Conservation (phyloP, 2,888 invertebrate genomes). For the Eupeodes luniger region DNA sequence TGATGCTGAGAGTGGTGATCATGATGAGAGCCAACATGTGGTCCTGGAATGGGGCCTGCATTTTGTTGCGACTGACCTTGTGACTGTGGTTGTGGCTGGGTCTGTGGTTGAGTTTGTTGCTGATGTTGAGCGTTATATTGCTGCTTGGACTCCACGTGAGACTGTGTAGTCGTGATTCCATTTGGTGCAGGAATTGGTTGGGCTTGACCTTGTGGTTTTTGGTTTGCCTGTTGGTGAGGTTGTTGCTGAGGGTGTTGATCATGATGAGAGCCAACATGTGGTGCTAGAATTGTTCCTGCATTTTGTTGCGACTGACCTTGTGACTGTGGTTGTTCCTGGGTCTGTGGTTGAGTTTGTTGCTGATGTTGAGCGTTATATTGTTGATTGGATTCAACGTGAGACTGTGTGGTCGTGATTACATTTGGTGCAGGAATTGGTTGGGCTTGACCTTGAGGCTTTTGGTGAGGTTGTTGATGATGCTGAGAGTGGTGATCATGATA, state of each 20-base stretch:
- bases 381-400: background rate
- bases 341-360: too few relatives aligned
- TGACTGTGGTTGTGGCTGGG: background rate
- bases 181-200: slow-evolving; percentile 29
- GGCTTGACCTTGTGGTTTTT: background rate
- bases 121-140: background rate
- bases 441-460: background rate
- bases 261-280: background rate
- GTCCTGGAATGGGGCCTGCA: background rate
- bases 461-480: background rate
- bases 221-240: slow-evolving; percentile 15
- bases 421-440: background rate
- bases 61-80: background rate
- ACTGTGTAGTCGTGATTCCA: background rate
- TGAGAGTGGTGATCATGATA: background rate
- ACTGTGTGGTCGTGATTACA: background rate
- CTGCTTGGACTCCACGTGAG: background rate
- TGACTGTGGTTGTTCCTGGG: background rate
- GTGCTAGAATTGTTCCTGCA: background rate
- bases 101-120: too few relatives aligned
- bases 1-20: background rate
- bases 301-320: background rate
- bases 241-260: background rate
- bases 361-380: background rate
- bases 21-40: background rate